Evolutionary conservation across 2,113 vertebrate genomes (phyloP).

Genomic region (Fregetta grallaria): DNA sequence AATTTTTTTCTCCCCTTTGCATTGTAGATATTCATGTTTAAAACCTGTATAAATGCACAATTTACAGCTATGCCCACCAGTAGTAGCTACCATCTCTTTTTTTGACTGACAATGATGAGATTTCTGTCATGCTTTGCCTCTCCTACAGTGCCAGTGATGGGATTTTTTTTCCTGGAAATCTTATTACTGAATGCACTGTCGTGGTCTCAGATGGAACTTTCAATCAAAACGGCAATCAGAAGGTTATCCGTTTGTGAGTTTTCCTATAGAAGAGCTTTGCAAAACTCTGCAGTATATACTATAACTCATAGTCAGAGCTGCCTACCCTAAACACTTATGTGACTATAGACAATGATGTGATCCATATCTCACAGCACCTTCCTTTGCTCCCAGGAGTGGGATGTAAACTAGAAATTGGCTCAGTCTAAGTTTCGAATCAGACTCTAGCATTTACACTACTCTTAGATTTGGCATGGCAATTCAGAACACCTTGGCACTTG

Average conservation of each 20-base stretch:
- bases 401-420: not conserved
- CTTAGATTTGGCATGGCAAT: slow-evolving; percentile 16
- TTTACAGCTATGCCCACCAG: slow-evolving; percentile 58
- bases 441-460: not conserved
- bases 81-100: slow-evolving; percentile 64
- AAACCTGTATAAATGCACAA: slow-evolving; percentile 64
- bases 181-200: slow-evolving; percentile 75
- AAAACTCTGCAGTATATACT: slow-evolving; percentile 52
- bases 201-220: slow-evolving; percentile 79
- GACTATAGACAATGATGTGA: slow-evolving; percentile 44
- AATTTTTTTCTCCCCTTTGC: not conserved
- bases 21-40: slow-evolving; percentile 53
- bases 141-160: slow-evolving; percentile 75
- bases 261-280: slow-evolving; percentile 60
- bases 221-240: slow-evolving; percentile 84
- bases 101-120: slow-evolving; percentile 77
- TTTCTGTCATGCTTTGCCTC: slow-evolving; percentile 78
- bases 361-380: slow-evolving; percentile 41
- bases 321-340: slow-evolving; percentile 39
- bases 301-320: slow-evolving; percentile 46
- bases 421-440: not conserved
- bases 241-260: slow-evolving; percentile 76
- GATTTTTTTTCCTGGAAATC: slow-evolving; percentile 79
- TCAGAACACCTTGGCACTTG: slow-evolving; percentile 7
- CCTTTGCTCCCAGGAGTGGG: not conserved